phyloP scores from a whole-genome alignment of 1,140 invertebrate species.

The Armadillidium nasatum region DNA sequence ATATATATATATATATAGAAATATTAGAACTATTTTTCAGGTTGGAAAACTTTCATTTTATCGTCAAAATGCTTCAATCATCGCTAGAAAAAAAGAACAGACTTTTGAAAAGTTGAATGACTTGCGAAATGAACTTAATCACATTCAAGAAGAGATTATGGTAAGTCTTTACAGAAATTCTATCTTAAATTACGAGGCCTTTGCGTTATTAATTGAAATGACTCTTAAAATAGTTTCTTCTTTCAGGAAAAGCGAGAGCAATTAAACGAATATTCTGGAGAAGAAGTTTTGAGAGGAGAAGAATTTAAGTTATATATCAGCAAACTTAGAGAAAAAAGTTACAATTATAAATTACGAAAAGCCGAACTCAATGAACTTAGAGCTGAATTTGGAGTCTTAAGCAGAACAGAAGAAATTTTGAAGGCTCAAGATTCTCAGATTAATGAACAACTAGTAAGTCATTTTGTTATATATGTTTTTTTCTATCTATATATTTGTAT shows the following conservation, averaged over 20 bases:
- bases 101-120: constrained; percentile 65
- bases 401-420: constrained; percentile 61
- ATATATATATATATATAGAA: no score
- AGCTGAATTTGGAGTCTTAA: constrained; percentile 63
- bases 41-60: constrained; percentile 62
- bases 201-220: neutral
- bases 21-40: constrained; percentile 16
- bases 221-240: neutral
- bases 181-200: neutral
- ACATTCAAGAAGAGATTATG: constrained; percentile 56
- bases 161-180: constrained; percentile 22
- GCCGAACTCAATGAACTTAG: constrained; percentile 65
- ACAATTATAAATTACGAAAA: constrained; percentile 70
- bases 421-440: constrained; percentile 52
- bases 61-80: constrained; percentile 74
- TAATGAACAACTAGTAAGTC: constrained; percentile 52
- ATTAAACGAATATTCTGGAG: constrained; percentile 55
- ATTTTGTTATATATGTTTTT: no score
- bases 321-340: constrained; percentile 69
- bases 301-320: constrained; percentile 78
- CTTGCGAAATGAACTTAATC: constrained; percentile 57
- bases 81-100: constrained; percentile 69
- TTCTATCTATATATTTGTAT: no score
- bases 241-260: constrained; percentile 53
- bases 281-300: constrained; percentile 66